These are phyloP conservation scores for Palythoa grandiflora DNA, from an alignment of 92 coral and sea anemone genomes.

Conservation along the genomic window DNA sequence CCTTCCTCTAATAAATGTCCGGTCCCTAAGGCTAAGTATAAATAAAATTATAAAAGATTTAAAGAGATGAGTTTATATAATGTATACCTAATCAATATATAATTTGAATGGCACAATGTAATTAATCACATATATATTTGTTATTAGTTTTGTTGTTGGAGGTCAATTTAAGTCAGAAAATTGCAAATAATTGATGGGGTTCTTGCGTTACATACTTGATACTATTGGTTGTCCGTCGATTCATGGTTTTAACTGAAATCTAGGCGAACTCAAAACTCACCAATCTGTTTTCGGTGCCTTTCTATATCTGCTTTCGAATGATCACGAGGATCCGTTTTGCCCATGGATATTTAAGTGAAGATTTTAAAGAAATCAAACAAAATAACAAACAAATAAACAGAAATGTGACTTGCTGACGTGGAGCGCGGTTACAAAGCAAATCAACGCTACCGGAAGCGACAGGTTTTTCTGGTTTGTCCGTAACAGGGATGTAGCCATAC, in stretches of 20 bases:
- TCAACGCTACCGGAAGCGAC: neutral
- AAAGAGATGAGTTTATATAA: no score
- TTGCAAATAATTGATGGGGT: neutral
- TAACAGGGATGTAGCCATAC: no score
- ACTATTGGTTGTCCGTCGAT: no score
- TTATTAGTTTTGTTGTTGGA: no score
- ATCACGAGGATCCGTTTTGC: slow-evolving; percentile 76
- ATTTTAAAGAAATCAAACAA: neutral
- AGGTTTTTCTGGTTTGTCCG: no score
- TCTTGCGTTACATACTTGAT: neutral
- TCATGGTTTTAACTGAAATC: no score
- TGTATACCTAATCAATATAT: no score
- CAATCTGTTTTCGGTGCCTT: slow-evolving; percentile 85
- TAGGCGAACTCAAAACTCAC: slow-evolving; percentile 52
- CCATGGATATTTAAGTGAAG: slow-evolving; percentile 64
- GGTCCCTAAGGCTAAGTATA: no score
- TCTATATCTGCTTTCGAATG: slow-evolving; percentile 92
- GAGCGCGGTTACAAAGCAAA: slow-evolving; percentile 46
- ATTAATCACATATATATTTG: no score
- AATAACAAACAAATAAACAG: neutral
- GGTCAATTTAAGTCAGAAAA: neutral
- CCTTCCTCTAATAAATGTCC: no score
- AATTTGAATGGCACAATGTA: no score
- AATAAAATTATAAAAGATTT: no score
- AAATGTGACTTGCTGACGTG: slow-evolving; percentile 23